Evolutionary conservation across 2,113 vertebrate species (phyloP).

Genomic region (Bos indicus): DNA sequence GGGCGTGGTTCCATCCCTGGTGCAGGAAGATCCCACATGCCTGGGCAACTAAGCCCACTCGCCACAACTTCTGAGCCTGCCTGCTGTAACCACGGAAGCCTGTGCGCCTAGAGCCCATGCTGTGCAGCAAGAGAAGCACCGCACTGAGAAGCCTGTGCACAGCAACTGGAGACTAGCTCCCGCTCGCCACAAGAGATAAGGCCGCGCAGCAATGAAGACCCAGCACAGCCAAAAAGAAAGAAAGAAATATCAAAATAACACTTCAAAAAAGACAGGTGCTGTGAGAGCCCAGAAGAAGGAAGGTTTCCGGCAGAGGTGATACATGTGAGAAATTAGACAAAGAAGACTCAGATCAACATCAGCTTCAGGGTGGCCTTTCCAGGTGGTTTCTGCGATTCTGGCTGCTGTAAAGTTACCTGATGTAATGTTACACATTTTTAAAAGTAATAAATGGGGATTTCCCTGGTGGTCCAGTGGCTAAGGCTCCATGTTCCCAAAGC

Average conservation of each 20-base stretch:
- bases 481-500: too few relatives aligned
- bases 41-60: neutral
- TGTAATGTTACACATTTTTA: neutral
- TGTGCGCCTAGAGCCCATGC: accelerated
- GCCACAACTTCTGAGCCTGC: neutral
- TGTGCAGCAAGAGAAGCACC: neutral
- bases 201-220: neutral
- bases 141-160: neutral
- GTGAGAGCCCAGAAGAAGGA: neutral
- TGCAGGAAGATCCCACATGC: neutral
- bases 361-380: neutral
- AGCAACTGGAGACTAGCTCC: neutral
- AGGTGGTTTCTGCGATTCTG: neutral
- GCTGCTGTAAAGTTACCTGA: neutral
- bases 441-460: neutral
- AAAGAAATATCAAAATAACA: neutral
- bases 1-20: neutral
- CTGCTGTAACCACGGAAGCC: neutral
- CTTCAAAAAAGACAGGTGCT: neutral
- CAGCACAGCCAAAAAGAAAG: neutral
- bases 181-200: accelerated
- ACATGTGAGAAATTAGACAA: neutral
- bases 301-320: neutral
- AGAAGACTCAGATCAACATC: neutral
- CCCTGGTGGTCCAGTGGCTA: too few relatives aligned